Base-by-base conservation (phyloP, 2,797 vertebrate species). In the Syngnathus acus region DNA sequence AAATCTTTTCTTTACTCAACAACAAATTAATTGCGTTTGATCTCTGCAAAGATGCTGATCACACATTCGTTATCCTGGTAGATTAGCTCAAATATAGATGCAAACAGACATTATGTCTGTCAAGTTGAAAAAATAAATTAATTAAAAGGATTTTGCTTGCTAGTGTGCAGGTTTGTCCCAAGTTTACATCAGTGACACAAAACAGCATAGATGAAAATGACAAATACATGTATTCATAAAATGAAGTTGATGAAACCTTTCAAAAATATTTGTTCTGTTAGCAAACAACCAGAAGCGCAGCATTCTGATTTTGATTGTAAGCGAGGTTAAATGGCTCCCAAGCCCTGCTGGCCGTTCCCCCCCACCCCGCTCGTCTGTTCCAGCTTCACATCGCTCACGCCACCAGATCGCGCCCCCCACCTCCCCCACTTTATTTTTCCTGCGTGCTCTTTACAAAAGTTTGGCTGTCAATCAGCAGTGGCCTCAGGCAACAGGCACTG, bases 381-480 rank as follows among this genome's bases (percentile, higher is more conserved):
- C 78, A 84, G 83, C 83, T 79, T 89, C 84, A 86, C 84, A 86
- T 88, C 87, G 85, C 84, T 79, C 82, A 72, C 87, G 82, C 75
- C 79, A 83, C 78, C 78, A 86, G 82, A 87, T 84, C 84, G 73
- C 77, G 80, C 81, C 32, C 80, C 21, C 7, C 78, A 82, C 83
- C 83, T 83, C 81, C 26, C 80, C 21, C 11, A 78, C 82, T 84
- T 82, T 83, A 77, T 21, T 21, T 51, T 9, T 51, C 6, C 87
- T 80, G 80, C 78, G 79, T 84, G 83, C 87, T 88, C 87, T 88
- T 86, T 85, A 84, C 86, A 92, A 94, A 93, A 93, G 86, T 92
- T 88, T 91, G 92, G 90, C 95, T 94, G 97, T 96, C 96, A 98
- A 92, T 97, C 95, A 96, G 87, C 81, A 86, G 85, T 92, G 87